Conservation (phyloP, 2,888 invertebrate species). For the Girardia tigrina region DNA sequence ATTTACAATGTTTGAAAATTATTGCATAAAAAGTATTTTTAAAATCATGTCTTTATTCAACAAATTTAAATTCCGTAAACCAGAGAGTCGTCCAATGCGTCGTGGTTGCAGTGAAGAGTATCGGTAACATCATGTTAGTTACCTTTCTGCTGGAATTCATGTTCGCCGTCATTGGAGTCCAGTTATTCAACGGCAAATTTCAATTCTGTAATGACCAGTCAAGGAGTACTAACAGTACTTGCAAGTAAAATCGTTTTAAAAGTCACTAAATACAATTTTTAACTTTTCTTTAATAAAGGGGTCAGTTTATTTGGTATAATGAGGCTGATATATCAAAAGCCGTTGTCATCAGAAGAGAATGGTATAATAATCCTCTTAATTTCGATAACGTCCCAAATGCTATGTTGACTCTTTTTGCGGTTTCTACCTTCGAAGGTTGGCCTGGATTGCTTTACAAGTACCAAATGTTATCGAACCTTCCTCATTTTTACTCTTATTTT, state of each 20-base stretch:
- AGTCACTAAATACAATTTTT: neutral
- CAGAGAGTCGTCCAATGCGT: constrained; percentile 99
- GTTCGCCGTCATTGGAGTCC: constrained; percentile 97
- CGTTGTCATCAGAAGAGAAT: constrained; percentile 61
- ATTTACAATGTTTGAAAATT: too few species aligned
- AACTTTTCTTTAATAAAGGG: constrained; percentile 56
- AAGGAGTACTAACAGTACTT: constrained; percentile 74
- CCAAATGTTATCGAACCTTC: neutral
- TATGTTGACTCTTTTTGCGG: constrained; percentile 94
- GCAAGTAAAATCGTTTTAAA: constrained; percentile 57
- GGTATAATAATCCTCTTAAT: constrained; percentile 80
- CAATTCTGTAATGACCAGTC: constrained; percentile 82
- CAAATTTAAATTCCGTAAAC: too few species aligned
- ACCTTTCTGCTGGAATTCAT: constrained; percentile 97
- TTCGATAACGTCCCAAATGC: constrained; percentile 96
- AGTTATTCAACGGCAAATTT: constrained; percentile 98
- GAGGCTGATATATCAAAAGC: constrained; percentile 67
- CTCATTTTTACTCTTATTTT: neutral
- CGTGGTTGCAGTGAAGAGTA: constrained; percentile 89
- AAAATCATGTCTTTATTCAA: too few species aligned
- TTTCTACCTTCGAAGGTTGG: constrained; percentile 99
- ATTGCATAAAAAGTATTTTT: too few species aligned
- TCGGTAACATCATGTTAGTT: constrained; percentile 95
- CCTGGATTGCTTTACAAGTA: constrained; percentile 61
- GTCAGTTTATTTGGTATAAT: constrained; percentile 75